phyloP scores from a whole-genome alignment of 2,888 invertebrate species.

The Sarcophaga subvicina region DNA sequence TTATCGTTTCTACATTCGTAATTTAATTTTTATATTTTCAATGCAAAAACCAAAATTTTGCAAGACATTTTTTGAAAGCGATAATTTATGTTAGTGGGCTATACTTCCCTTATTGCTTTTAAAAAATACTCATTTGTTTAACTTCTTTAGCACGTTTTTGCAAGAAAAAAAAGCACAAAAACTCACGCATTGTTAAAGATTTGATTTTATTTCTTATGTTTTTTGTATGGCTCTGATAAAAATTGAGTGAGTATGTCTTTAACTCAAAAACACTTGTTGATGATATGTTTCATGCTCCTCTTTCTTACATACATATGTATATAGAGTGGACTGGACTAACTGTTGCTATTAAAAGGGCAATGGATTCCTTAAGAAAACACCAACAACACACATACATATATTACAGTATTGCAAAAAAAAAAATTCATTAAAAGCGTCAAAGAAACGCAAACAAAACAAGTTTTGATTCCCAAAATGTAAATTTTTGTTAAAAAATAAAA shows the following conservation, averaged over 20 bases:
- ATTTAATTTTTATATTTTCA: too few species aligned
- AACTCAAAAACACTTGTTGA: constrained; percentile 58
- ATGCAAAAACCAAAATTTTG: too few species aligned
- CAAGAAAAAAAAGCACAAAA: not conserved
- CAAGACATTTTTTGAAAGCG: too few species aligned
- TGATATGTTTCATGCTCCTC: not conserved
- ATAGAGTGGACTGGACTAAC: not conserved
- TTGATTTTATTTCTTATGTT: not conserved
- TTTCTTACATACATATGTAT: not conserved
- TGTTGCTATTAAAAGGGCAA: constrained; percentile 25
- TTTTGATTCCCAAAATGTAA: constrained; percentile 19
- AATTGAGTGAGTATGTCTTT: constrained; percentile 20
- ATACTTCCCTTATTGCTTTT: too few species aligned
- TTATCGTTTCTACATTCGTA: too few species aligned
- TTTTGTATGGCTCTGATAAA: not conserved
- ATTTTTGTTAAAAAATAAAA: not conserved
- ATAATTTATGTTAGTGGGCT: too few species aligned
- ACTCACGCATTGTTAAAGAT: not conserved
- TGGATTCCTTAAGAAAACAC: constrained; percentile 17
- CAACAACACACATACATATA: not conserved
- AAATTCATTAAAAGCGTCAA: not conserved
- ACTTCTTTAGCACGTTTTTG: not conserved
- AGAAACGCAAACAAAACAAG: constrained; percentile 3
- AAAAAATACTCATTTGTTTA: too few species aligned
- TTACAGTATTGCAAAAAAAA: not conserved